Evolutionary conservation across 2,797 vertebrate genomes (phyloP).

Genomic region (Hozukius guyotensis): DNA sequence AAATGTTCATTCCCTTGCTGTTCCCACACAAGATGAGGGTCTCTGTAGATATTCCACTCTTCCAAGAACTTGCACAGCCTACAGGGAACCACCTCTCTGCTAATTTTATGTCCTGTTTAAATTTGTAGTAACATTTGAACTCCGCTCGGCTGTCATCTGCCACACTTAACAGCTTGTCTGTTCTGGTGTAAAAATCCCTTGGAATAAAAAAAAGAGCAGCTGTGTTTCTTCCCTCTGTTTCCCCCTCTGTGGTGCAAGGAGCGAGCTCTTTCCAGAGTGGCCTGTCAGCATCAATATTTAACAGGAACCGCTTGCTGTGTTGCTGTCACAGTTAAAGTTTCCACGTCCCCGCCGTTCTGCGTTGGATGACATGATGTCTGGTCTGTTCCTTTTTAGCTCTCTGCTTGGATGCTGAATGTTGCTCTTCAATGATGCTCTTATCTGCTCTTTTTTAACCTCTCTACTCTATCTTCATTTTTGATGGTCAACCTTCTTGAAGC

Average conservation of each 20-base stretch:
- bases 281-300: constrained; percentile 76
- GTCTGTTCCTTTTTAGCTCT: constrained; percentile 1
- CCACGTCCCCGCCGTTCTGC: constrained; percentile 14
- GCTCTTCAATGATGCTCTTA: neutral
- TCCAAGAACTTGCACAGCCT: constrained; percentile 16
- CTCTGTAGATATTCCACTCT: constrained; percentile 7
- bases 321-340: constrained; percentile 66
- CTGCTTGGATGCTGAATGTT: neutral
- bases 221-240: constrained; percentile 24
- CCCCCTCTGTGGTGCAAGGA: constrained; percentile 27
- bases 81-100: neutral
- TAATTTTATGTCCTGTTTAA: constrained; percentile 28
- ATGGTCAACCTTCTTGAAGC: constrained; percentile 9
- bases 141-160: constrained; percentile 10
- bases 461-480: neutral
- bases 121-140: constrained; percentile 30
- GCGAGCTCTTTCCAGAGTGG: constrained; percentile 57
- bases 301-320: constrained; percentile 58
- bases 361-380: constrained; percentile 27
- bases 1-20: neutral
- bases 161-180: constrained; percentile 24
- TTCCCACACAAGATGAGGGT: constrained; percentile 4
- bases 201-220: constrained; percentile 29
- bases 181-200: constrained; percentile 30
- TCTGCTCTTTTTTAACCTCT: neutral